Conservation (phyloP, 2,113 vertebrate genomes). For the Guaruba guarouba region DNA sequence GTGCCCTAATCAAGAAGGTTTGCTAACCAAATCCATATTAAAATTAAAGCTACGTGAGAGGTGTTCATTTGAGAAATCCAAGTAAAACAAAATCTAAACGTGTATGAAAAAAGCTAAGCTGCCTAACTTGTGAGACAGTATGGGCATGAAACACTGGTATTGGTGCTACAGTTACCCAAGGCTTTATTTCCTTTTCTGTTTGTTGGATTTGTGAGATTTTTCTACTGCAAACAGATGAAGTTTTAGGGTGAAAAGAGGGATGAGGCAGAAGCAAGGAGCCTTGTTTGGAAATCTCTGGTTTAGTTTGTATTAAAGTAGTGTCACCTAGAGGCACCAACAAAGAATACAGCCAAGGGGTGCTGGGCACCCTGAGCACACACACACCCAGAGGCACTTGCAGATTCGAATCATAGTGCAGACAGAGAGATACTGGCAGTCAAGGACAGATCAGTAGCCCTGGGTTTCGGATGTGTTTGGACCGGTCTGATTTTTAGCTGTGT, state of each 20-base stretch:
- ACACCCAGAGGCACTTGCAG: background rate
- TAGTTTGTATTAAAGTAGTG: constrained; percentile 51
- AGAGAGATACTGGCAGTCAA: accelerated
- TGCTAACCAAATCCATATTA: background rate
- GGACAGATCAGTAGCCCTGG: background rate
- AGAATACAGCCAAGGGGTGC: constrained; percentile 36
- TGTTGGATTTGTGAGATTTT: background rate
- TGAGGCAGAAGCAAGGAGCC: background rate
- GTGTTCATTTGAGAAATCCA: background rate
- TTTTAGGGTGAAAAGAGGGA: background rate
- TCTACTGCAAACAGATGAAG: background rate
- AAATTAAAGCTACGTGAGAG: background rate
- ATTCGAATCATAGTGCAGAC: background rate
- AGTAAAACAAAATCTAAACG: background rate
- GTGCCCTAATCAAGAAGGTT: background rate
- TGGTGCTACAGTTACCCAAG: background rate
- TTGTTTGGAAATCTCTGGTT: background rate
- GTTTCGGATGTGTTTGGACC: background rate
- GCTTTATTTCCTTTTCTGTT: background rate
- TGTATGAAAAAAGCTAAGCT: background rate
- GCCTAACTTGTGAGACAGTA: background rate
- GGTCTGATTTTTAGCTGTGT: background rate
- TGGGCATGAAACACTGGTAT: accelerated
- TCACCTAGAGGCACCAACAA: constrained; percentile 47
- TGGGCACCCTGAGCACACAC: background rate